phyloP scores from a whole-genome alignment of 1,140 invertebrate species.

The Drosophila pectinifera region DNA sequence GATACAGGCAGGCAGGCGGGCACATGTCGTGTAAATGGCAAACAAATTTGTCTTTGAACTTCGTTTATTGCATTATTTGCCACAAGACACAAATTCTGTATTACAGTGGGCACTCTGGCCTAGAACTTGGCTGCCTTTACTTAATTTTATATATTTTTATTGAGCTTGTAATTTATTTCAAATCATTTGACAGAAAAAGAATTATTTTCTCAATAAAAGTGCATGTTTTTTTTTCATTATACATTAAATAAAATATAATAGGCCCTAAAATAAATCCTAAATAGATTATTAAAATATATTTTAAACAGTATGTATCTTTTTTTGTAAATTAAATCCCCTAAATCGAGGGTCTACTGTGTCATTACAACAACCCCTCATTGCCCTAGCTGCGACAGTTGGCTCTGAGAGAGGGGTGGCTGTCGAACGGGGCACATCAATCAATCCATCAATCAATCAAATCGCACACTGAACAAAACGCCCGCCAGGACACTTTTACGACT shows the following conservation, averaged over 20 bases:
- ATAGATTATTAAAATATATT: too few species aligned
- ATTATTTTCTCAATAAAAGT: too few species aligned
- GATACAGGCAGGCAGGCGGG: not conserved
- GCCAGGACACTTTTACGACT: conserved; percentile 16
- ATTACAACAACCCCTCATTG: conserved; percentile 18
- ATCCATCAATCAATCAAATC: conserved; percentile 52
- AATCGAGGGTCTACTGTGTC: not conserved
- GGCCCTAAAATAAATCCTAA: too few species aligned
- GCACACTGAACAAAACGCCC: conserved; percentile 24
- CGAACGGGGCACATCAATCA: conserved; percentile 52
- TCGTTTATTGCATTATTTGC: conserved; percentile 41
- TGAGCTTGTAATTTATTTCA: too few species aligned
- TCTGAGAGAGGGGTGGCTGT: conserved; percentile 18
- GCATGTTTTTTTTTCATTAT: too few species aligned
- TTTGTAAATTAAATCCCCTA: too few species aligned
- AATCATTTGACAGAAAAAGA: too few species aligned
- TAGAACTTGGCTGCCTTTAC: not conserved
- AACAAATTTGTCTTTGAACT: conserved; percentile 51
- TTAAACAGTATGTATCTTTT: too few species aligned
- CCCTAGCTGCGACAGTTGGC: conserved; percentile 54
- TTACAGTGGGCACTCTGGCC: not conserved
- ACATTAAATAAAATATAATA: too few species aligned
- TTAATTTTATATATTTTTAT: too few species aligned
- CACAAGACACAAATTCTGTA: conserved; percentile 36
- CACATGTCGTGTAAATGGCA: conserved; percentile 29